A percentile compares a stretch with the other conserved stretches of the same genome.
Conservation (phyloP, 2,113 vertebrate genomes). For the Heterotilapia buettikoferi region DNA sequence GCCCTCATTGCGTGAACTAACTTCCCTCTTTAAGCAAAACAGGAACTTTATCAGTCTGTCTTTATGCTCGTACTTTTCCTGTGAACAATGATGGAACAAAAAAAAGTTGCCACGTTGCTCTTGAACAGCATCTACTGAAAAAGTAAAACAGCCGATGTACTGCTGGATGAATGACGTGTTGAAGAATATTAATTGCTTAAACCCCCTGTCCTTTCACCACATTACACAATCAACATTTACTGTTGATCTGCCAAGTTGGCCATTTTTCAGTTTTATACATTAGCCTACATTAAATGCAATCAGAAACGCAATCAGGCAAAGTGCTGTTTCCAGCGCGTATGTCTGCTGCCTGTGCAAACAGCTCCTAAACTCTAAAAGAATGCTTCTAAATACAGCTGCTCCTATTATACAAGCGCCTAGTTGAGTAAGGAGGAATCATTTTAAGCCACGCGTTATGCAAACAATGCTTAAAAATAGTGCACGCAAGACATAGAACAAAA, state of each 20-base stretch:
- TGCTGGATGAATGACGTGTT: not conserved
- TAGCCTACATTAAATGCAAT: not conserved
- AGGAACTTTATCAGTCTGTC: slow-evolving; percentile 48
- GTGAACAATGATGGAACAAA: slow-evolving; percentile 24
- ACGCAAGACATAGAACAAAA: not conserved
- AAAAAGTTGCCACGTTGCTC: slow-evolving; percentile 12
- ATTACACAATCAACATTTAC: slow-evolving; percentile 1
- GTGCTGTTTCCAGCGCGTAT: not conserved
- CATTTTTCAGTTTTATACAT: not conserved
- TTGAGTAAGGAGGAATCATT: not conserved
- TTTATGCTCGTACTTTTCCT: slow-evolving; percentile 16
- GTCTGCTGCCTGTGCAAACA: not conserved
- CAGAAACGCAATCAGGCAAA: not conserved
- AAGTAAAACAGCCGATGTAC: not conserved
- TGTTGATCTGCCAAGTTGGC: not conserved
- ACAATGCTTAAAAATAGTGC: not conserved
- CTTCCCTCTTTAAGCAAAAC: slow-evolving; percentile 61
- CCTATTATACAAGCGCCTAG: not conserved
- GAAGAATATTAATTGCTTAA: not conserved
- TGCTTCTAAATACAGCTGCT: not conserved
- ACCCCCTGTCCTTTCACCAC: not conserved
- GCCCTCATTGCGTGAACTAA: slow-evolving; percentile 48
- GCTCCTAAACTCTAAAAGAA: not conserved
- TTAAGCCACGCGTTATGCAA: not conserved
- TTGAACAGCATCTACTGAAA: not conserved